These are phyloP conservation scores for Drosophila pegasa DNA, from an alignment of 2,888 invertebrate genomes.

Conservation along the genomic window DNA sequence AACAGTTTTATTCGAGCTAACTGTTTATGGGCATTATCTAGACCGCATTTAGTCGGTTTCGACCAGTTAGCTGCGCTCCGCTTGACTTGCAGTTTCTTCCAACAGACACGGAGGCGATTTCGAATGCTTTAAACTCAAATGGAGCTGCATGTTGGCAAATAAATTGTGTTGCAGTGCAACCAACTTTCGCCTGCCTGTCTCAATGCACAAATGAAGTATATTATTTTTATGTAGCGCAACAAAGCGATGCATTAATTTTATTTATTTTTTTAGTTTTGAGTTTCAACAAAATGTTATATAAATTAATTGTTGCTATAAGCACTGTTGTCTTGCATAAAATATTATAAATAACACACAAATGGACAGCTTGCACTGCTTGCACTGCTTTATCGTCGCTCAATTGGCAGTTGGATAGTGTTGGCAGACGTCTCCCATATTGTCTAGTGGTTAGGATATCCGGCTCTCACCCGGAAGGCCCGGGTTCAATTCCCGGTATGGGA, in stretches of 20 bases:
- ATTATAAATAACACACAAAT: slow-evolving; percentile 15
- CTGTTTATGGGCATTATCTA: slow-evolving; percentile 65
- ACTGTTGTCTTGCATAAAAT: slow-evolving; percentile 19
- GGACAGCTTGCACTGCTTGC: slow-evolving; percentile 2
- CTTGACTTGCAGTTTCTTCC: slow-evolving; percentile 63
- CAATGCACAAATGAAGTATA: slow-evolving; percentile 25
- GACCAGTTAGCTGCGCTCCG: slow-evolving; percentile 70
- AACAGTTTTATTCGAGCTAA: slow-evolving; percentile 49
- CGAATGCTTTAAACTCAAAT: slow-evolving; percentile 35
- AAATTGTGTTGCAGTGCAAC: slow-evolving; percentile 37
- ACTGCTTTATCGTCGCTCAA: slow-evolving; percentile 17
- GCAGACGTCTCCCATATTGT: slow-evolving; percentile 80
- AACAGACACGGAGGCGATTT: slow-evolving; percentile 38
- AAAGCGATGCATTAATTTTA: slow-evolving; percentile 26
- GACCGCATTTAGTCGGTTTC: slow-evolving; percentile 72
- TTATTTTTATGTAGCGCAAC: slow-evolving; percentile 58
- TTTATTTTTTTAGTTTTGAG: not conserved
- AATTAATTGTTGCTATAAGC: slow-evolving; percentile 34
- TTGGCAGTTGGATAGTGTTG: not conserved
- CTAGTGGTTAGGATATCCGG: slow-evolving; percentile 85
- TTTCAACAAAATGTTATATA: slow-evolving; percentile 45
- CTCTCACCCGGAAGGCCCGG: slow-evolving; percentile 87
- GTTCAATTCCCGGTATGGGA: slow-evolving; percentile 96
- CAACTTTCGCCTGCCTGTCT: slow-evolving; percentile 63
- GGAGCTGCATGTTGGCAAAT: slow-evolving; percentile 36